These are phyloP conservation scores for Scaptomyza hsui DNA, from an alignment of 1,140 invertebrate species.

Conservation along the genomic window DNA sequence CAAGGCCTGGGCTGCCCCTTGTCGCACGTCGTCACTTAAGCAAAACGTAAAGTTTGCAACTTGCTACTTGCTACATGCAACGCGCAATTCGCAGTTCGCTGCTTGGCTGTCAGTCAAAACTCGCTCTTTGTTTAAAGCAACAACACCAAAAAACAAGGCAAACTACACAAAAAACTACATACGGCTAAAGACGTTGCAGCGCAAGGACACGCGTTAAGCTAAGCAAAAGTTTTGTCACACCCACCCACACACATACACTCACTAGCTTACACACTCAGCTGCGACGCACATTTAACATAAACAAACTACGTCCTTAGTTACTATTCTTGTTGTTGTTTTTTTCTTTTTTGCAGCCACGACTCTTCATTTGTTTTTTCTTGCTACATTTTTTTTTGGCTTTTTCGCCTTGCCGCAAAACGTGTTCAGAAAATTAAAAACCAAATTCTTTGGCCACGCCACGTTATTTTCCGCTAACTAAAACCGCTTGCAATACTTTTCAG, in stretches of 20 bases:
- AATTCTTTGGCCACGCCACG: slow-evolving; percentile 1
- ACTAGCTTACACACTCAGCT: slow-evolving; percentile 6
- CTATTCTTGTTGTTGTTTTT: slow-evolving; percentile 36
- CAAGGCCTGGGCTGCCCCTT: slow-evolving; percentile 52
- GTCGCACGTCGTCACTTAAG: slow-evolving; percentile 80
- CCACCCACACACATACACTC: slow-evolving; percentile 41
- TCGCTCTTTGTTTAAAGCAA: slow-evolving; percentile 60
- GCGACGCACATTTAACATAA: slow-evolving; percentile 71
- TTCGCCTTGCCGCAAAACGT: slow-evolving; percentile 48
- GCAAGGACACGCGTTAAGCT: slow-evolving; percentile 75
- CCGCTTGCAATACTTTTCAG: background rate
- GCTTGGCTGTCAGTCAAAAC: slow-evolving; percentile 36
- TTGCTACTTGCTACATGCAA: slow-evolving; percentile 3
- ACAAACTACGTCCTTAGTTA: slow-evolving; percentile 67
- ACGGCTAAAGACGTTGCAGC: slow-evolving; percentile 17
- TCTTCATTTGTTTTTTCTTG: slow-evolving; percentile 60
- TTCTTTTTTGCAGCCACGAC: slow-evolving; percentile 52
- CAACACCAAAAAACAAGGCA: slow-evolving; percentile 17
- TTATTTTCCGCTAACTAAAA: slow-evolving; percentile 5
- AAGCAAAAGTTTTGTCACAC: slow-evolving; percentile 68
- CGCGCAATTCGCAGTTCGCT: slow-evolving; percentile 10
- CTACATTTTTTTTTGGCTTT: slow-evolving; percentile 18
- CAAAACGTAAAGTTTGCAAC: slow-evolving; percentile 72
- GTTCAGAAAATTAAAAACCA: slow-evolving; percentile 67
- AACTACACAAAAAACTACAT: slow-evolving; percentile 31